Conservation (phyloP, 2,888 invertebrate species). For the Mesochorus sp. region DNA sequence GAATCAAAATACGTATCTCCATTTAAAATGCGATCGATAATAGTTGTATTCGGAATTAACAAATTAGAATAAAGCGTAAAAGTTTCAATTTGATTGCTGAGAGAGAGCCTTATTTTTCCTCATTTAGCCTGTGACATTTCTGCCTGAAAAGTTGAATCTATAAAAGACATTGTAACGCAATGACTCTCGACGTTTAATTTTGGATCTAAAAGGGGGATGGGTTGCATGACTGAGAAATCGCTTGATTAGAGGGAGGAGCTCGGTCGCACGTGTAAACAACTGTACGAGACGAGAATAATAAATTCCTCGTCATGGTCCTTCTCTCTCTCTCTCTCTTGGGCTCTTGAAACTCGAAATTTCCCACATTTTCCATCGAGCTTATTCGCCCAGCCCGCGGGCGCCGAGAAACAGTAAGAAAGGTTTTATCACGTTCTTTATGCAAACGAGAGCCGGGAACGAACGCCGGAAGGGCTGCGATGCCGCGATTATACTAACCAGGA, state of each 20-base stretch:
- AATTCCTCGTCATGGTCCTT: conserved; percentile 29
- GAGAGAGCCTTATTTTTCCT: no score
- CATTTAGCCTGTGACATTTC: not conserved
- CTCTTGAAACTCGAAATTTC: not conserved
- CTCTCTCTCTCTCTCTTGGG: not conserved
- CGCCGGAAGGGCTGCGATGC: conserved; percentile 32
- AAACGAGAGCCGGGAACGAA: conserved; percentile 49
- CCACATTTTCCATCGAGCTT: conserved; percentile 28
- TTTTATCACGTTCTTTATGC: conserved; percentile 58
- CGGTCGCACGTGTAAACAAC: conserved; percentile 58
- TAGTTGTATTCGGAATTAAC: no score
- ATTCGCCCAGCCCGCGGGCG: not conserved
- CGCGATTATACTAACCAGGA: conserved; percentile 7
- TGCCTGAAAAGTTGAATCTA: not conserved
- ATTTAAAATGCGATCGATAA: no score
- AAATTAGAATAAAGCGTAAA: no score
- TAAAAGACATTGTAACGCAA: conserved; percentile 19
- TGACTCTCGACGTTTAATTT: conserved; percentile 47
- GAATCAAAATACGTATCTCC: no score
- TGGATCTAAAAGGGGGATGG: not conserved
- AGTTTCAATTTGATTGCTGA: no score
- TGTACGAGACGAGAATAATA: conserved; percentile 53
- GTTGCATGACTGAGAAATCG: conserved; percentile 32
- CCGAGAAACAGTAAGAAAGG: conserved; percentile 32
- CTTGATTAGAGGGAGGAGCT: conserved; percentile 59